A percentile compares a stretch with the other conserved stretches of the same genome.
These are phyloP conservation scores for Oreochromis grahami DNA, from an alignment of 2,797 vertebrate species.

Conservation along the genomic window DNA sequence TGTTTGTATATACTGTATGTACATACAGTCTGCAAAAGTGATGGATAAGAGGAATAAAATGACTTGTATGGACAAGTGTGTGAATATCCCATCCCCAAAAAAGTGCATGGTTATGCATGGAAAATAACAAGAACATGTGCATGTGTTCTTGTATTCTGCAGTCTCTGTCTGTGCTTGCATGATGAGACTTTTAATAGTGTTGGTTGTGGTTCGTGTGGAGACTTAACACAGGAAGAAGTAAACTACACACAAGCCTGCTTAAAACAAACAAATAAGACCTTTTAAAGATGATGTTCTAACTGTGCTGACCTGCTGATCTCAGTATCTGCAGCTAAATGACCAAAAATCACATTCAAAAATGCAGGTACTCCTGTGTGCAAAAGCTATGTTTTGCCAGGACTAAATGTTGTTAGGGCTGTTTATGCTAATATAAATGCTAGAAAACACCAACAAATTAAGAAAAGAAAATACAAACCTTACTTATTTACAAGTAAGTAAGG, in stretches of 20 bases:
- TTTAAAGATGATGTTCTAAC: not conserved
- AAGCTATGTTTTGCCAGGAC: not conserved
- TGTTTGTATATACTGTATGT: no score
- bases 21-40: no score
- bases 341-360: not conserved
- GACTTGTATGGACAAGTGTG: no score
- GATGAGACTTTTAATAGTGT: not conserved
- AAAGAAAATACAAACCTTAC: no score
- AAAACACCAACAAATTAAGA: no score
- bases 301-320: not conserved
- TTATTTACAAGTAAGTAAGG: no score
- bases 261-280: not conserved
- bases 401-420: not conserved
- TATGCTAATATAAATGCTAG: no score
- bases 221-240: not conserved
- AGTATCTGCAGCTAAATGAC: not conserved
- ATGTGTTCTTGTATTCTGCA: not conserved
- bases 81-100: no score
- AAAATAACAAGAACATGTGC: rapidly evolving
- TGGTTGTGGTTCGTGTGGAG: rapidly evolving
- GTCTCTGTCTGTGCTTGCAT: not conserved
- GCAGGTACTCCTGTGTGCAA: not conserved
- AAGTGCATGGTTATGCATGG: no score
- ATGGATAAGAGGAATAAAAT: no score
- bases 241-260: not conserved